A percentile compares a stretch with the other conserved stretches of the same genome.
Evolutionary conservation across 1,140 invertebrate species (phyloP).

Genomic region (Platorchestia sp.): DNA sequence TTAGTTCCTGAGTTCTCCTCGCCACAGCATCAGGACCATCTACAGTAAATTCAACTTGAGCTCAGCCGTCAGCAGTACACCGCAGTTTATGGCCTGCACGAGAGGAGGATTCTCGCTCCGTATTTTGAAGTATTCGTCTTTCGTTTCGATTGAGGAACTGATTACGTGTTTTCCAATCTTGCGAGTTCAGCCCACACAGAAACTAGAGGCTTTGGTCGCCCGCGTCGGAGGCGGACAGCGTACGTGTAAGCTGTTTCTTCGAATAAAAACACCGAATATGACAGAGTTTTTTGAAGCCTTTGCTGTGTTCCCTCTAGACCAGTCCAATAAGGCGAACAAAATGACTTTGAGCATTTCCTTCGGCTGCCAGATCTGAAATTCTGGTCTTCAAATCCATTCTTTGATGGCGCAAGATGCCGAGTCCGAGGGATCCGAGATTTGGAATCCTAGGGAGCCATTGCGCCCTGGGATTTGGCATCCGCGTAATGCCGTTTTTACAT

Average conservation of each 20-base stretch:
- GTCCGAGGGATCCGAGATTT: not conserved
- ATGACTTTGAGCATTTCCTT: not conserved
- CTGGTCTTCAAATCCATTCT: slow-evolving; percentile 7
- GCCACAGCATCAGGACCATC: too few species aligned
- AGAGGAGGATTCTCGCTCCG: not conserved
- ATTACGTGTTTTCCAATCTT: not conserved
- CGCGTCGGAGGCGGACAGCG: too few species aligned
- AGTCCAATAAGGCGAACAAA: not conserved
- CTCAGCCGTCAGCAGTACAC: not conserved
- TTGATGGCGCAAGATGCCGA: not conserved
- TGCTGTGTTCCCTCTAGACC: not conserved
- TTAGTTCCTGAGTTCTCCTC: too few species aligned
- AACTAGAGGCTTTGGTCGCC: not conserved
- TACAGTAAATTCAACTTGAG: too few species aligned
- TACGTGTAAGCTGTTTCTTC: not conserved
- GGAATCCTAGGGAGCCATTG: not conserved
- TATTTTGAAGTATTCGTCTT: not conserved
- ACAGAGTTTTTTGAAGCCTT: not conserved
- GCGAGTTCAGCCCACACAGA: not conserved
- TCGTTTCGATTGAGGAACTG: not conserved
- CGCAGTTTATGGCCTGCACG: not conserved
- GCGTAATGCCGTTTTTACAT: not conserved
- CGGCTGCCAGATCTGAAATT: not conserved
- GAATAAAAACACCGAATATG: not conserved
- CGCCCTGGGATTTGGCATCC: not conserved